Evolutionary conservation across 1,140 invertebrate genomes (phyloP).

Genomic region (Dryas iulia): DNA sequence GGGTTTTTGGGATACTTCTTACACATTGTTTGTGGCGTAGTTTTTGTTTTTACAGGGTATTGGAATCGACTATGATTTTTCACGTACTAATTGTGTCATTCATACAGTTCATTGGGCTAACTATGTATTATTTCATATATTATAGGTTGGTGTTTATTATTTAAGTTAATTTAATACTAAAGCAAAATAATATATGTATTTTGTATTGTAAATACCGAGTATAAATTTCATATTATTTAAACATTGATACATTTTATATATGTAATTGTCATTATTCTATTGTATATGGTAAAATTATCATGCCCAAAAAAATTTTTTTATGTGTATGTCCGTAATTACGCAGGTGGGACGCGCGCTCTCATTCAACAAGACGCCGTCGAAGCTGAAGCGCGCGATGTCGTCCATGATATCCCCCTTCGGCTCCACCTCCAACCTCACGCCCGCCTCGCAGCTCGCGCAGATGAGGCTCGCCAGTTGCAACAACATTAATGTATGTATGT

Average conservation of each 20-base stretch:
- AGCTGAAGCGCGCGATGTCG: constrained; percentile 95
- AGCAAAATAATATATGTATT: background rate
- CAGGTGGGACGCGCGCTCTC: constrained; percentile 93
- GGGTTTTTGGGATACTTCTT: constrained; percentile 24
- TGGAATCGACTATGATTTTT: constrained; percentile 11
- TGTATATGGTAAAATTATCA: too few species aligned
- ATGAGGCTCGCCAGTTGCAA: constrained; percentile 91
- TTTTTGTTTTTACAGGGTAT: background rate
- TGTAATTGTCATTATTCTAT: too few species aligned
- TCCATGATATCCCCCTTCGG: constrained; percentile 95
- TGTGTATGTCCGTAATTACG: background rate
- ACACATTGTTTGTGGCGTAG: constrained; percentile 9
- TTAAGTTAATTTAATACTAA: background rate
- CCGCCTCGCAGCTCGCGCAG: constrained; percentile 85
- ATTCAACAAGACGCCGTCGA: constrained; percentile 96
- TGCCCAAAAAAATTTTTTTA: too few species aligned
- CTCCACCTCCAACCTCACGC: constrained; percentile 88
- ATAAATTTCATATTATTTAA: too few species aligned
- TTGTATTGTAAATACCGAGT: background rate
- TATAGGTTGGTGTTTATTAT: background rate
- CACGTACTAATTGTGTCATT: constrained; percentile 30
- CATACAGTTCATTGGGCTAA: constrained; percentile 13
- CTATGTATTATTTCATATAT: background rate
- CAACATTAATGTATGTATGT: constrained; percentile 88
- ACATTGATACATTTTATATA: too few species aligned